These are phyloP conservation scores for Sebastes cheni DNA, from an alignment of 2,797 vertebrate genomes.

Conservation along the genomic window DNA sequence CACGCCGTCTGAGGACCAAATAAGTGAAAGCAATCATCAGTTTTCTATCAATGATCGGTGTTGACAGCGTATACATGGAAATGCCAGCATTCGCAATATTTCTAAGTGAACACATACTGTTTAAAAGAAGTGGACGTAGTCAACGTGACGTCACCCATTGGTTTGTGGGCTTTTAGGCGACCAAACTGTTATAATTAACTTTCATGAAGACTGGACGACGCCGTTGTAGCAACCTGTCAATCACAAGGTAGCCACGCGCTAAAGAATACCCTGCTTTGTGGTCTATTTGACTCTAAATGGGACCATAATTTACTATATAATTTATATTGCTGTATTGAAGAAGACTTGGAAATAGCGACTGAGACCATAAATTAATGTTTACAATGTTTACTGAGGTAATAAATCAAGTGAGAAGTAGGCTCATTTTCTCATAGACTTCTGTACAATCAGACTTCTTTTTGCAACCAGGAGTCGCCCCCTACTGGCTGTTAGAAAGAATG, in stretches of 20 bases:
- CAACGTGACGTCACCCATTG: background rate
- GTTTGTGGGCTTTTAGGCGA: background rate
- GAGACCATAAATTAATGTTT: too few relatives aligned
- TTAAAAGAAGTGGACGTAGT: background rate
- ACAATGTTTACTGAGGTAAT: too few relatives aligned
- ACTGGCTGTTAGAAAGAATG: too few relatives aligned
- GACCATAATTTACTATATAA: too few relatives aligned
- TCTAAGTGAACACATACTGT: background rate
- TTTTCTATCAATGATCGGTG: background rate
- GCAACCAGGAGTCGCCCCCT: too few relatives aligned
- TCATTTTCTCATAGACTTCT: too few relatives aligned
- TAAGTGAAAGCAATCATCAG: background rate
- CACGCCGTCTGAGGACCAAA: background rate
- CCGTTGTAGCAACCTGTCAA: background rate
- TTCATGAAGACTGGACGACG: background rate
- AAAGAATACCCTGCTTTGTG: background rate
- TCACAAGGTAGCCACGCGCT: background rate
- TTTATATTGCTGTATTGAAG: too few relatives aligned
- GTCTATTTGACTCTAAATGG: background rate
- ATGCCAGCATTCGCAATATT: background rate
- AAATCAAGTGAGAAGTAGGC: too few relatives aligned
- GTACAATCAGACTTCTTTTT: too few relatives aligned
- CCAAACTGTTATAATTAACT: background rate
- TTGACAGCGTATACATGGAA: background rate
- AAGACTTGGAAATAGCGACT: fast-evolving